A percentile compares a stretch with the other conserved stretches of the same genome.
phyloP scores from a whole-genome alignment of 2,113 vertebrate species.

The Brachyhypopomus occidentalis region DNA sequence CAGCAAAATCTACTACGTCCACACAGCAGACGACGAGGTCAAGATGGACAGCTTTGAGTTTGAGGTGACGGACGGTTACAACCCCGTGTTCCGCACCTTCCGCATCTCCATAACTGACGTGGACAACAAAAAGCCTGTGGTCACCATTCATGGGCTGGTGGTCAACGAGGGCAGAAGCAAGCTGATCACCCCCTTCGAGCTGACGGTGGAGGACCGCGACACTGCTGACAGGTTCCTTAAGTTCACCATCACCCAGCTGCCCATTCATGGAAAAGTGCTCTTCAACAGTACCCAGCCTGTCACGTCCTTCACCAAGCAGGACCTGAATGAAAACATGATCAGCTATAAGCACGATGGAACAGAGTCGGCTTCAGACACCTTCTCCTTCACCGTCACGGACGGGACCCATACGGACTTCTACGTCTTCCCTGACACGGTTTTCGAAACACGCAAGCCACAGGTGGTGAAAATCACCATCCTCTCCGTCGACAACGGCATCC shows the following conservation, averaged over 20 bases:
- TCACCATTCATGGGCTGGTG: constrained; percentile 83
- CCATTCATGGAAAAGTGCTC: constrained; percentile 86
- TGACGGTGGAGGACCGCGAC: constrained; percentile 91
- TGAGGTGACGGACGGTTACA: constrained; percentile 92
- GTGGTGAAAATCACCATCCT: constrained; percentile 85
- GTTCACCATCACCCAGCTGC: constrained; percentile 87
- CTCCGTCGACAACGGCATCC: constrained; percentile 84
- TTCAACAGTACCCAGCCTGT: constrained; percentile 81
- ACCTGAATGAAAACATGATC: constrained; percentile 93
- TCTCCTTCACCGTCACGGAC: constrained; percentile 93
- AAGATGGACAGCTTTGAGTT: constrained; percentile 99
- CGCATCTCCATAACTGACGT: constrained; percentile 91
- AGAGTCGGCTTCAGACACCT: constrained; percentile 85
- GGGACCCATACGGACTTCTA: constrained; percentile 93
- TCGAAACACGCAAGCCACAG: constrained; percentile 87
- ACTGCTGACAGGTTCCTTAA: constrained; percentile 80
- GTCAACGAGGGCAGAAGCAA: constrained; percentile 86
- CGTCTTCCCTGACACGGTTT: constrained; percentile 88
- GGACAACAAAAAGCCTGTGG: constrained; percentile 94
- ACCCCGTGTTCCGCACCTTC: constrained; percentile 94
- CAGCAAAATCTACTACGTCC: constrained; percentile 93
- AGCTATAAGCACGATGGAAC: constrained; percentile 92
- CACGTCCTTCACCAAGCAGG: constrained; percentile 88
- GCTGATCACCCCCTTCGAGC: constrained; percentile 93
- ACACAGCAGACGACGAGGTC: constrained; percentile 91